Conservation (phyloP, 2,113 vertebrate genomes). For the Papio anubis region DNA sequence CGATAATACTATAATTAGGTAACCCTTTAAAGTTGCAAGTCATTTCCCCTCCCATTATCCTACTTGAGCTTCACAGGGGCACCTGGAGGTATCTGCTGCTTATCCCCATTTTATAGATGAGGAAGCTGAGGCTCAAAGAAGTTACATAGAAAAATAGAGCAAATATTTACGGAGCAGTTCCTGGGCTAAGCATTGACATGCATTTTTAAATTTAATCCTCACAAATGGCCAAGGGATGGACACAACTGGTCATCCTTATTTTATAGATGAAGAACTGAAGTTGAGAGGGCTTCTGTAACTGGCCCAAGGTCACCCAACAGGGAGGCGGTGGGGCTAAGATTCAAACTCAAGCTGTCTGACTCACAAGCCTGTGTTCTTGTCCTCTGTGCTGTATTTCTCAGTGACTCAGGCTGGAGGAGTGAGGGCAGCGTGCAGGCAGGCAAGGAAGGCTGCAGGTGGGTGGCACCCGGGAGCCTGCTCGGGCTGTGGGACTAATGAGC, state of each 20-base stretch:
- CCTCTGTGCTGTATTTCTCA: not conserved
- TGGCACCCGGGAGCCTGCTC: not conserved
- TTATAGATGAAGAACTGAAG: not conserved
- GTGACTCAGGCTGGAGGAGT: too few species aligned
- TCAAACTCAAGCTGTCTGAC: too few species aligned
- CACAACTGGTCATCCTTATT: not conserved
- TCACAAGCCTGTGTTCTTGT: fast-evolving
- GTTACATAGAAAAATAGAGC: not conserved
- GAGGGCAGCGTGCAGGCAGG: not conserved
- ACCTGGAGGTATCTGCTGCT: not conserved
- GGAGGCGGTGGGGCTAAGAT: not conserved
- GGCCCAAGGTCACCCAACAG: not conserved
- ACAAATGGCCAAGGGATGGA: not conserved
- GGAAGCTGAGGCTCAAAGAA: not conserved
- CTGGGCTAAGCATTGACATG: not conserved
- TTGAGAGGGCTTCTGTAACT: not conserved
- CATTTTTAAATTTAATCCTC: not conserved
- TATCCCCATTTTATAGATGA: not conserved
- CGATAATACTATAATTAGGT: not conserved
- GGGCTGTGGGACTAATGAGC: too few species aligned
- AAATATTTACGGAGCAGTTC: not conserved
- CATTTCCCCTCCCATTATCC: not conserved
- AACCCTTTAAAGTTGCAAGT: not conserved
- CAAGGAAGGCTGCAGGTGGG: fast-evolving
- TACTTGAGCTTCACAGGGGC: not conserved